phyloP scores from a whole-genome alignment of 2,797 vertebrate genomes.

The Delichon dasypus region DNA sequence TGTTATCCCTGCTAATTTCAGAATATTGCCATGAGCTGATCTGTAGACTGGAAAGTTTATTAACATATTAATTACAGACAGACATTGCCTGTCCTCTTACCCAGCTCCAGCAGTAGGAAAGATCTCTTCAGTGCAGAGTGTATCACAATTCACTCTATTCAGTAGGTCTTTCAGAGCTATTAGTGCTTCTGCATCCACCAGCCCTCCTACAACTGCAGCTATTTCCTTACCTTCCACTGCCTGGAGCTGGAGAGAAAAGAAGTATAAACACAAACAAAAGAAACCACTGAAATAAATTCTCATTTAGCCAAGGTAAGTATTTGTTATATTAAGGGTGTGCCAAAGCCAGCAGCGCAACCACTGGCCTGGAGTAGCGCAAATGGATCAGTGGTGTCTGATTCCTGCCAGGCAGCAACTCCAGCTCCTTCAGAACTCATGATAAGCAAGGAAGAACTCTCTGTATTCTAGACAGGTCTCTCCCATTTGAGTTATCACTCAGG shows the following conservation, averaged over 20 bases:
- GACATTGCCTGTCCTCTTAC: slow-evolving; percentile 62
- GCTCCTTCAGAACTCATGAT: not conserved
- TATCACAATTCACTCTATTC: slow-evolving; percentile 89
- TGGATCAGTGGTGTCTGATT: not conserved
- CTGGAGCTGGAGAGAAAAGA: slow-evolving; percentile 79
- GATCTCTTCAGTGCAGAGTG: slow-evolving; percentile 92
- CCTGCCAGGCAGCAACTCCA: not conserved
- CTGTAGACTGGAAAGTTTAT: not conserved
- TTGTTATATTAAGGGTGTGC: not conserved
- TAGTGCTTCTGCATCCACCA: slow-evolving; percentile 93
- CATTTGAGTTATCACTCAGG: not conserved
- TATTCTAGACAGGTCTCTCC: not conserved
- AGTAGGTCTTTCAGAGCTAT: slow-evolving; percentile 92
- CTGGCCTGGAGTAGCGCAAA: not conserved
- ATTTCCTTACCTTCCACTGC: slow-evolving; percentile 84
- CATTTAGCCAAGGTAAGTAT: not conserved
- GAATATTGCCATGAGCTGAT: not conserved
- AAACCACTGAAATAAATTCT: not conserved
- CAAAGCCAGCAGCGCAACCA: not conserved
- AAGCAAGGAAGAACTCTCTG: not conserved
- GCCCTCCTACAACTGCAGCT: slow-evolving; percentile 90
- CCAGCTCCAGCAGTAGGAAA: slow-evolving; percentile 88
- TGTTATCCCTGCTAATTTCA: not conserved
- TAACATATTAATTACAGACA: not conserved
- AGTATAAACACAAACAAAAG: not conserved